Evolutionary conservation across 1,140 invertebrate genomes (phyloP), one percentile per base, ranked within the genome.

Genomic region (Glossosoma conforme): DNA sequence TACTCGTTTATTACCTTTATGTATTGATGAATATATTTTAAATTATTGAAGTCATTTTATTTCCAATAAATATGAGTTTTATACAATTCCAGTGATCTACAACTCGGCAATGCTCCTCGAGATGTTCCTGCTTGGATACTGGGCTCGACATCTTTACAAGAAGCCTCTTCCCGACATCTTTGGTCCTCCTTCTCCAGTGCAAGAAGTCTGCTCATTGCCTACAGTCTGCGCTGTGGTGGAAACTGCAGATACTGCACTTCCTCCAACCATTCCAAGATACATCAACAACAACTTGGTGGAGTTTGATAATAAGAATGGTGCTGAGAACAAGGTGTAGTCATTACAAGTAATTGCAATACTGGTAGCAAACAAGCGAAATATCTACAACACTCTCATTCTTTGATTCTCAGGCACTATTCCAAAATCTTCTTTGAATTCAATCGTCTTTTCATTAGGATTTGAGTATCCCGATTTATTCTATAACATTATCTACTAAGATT

Each of bases 61-160:
- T 49, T 78, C n/a, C 24, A 28, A 8, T n/a, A n/a, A n/a, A n/a
- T n/a, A n/a, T n/a, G n/a, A n/a, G n/a, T n/a, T n/a, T n/a, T n/a
- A n/a, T n/a, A n/a, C 24, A 28, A 8, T 51, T 76, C 19, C 69
- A 82, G 80, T 81, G 56, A 69, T 81, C 28, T 76, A 81, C 61
- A 80, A 81, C 56, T 68, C 70, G 1, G 51, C 77, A 6, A 80
- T 78, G 68, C 61, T 81, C n/a, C 44, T 72, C 40, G 80, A 82
- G 63, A 82, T 82, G 78, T 62, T 81, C 3, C 42, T 80, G 1
- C 62, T 83, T 2, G 71, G 70, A 10, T 59, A 72, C n/a, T 68
- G 75, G 60, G 80, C 80, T 0, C 68, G 77, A 60, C 62, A 65
- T 19, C 54, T 82, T 9, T 82, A 83, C 58, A 74, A 75, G 22